Conservation (phyloP, 1,140 invertebrate genomes). For the Stegodyphus dumicola region DNA sequence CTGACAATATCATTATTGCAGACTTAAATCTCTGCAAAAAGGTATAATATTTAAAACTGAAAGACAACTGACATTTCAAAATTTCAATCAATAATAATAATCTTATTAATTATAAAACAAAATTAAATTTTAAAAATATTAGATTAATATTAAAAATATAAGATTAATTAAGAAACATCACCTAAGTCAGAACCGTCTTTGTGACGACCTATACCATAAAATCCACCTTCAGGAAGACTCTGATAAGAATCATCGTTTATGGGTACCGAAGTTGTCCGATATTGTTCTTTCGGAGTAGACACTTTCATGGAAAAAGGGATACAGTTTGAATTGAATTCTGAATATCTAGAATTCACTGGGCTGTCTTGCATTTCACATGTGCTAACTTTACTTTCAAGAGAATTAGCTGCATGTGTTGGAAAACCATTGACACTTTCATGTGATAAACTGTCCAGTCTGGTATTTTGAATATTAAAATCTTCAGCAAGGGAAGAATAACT, state of each 20-base stretch:
- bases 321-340: not conserved
- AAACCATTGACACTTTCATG: not conserved
- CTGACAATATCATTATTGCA: too few relatives aligned
- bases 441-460: not conserved
- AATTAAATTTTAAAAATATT: too few relatives aligned
- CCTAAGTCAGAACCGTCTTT: constrained; percentile 65
- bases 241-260: constrained; percentile 38
- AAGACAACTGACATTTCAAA: too few relatives aligned
- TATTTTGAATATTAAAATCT: not conserved
- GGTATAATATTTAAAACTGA: too few relatives aligned
- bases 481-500: not conserved
- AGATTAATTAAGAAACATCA: constrained; percentile 50
- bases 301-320: not conserved
- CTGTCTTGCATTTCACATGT: not conserved
- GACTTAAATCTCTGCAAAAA: too few relatives aligned
- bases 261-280: not conserved
- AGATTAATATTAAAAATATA: not conserved
- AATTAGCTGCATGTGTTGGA: not conserved
- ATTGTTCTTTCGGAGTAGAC: constrained; percentile 22
- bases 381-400: not conserved
- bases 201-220: constrained; percentile 64
- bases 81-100: too few relatives aligned
- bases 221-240: constrained; percentile 62
- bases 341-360: not conserved
- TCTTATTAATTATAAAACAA: too few relatives aligned